Base-by-base conservation (phyloP, 2,113 vertebrate species). In the Typhlomys cinereus region DNA sequence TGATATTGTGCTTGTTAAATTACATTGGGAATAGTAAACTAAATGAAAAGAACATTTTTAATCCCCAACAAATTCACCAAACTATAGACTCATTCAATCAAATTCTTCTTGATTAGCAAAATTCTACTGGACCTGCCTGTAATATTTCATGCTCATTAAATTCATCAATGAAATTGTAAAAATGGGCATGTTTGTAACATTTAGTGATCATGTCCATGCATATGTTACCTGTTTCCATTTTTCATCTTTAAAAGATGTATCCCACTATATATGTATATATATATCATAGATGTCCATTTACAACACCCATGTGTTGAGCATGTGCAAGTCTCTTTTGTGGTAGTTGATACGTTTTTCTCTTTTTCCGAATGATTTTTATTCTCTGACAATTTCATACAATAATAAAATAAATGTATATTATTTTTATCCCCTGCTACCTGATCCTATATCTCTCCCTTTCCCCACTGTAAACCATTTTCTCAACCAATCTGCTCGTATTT, bases 21-120 rank as follows among this genome's bases (percentile, higher is more conserved):
- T 70, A 93, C 73, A 92, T 73, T 91, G 67, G 44, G 27, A 85
- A 81, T 85, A 44, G 15, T 67, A 92, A 84, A 75, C 3, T 89
- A 93, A 92, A 62, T 78, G 21, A 69, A 36, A 52, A 82, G 69
- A 48, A 54, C 8, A 88, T 69, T 59, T 11, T 34, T 50, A 75
- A 74, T 29, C 48, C 29, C 14, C 81, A 36, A 36, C 20, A 74
- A 71, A 46, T 89, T 85, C 83, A 59, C 21, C 71, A 59, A 95
- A 44, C 17, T 76, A 2, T 36, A 44, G 44, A 88, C 62, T 86
- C 44, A 85, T 54, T 86, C 92, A 50, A 76, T 76, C 66, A 89
- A 54, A 5, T 75, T 85, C 46, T n/a, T n/a, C n/a, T n/a, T n/a
- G 73, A 89, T 21, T 36, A 78, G 34, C 79, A 82, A 83, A 89